Evolutionary conservation across 2,888 invertebrate species (phyloP).

Genomic region (Deilephila porcellus): DNA sequence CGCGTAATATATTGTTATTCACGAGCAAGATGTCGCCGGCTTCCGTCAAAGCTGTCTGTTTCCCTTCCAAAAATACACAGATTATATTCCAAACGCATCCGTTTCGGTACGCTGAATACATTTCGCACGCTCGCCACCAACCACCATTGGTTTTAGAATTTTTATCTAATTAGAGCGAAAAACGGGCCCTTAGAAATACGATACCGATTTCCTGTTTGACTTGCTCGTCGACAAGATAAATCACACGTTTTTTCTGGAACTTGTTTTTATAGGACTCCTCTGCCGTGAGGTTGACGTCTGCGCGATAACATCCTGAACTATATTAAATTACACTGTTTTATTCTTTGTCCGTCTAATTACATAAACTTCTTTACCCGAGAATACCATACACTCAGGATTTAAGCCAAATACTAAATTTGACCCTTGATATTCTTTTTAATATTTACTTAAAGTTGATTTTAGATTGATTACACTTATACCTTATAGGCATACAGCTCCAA

Average conservation of each 20-base stretch:
- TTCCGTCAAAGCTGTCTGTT: conserved; percentile 67
- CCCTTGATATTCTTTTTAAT: no score
- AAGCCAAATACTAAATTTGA: no score
- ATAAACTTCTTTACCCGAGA: no score
- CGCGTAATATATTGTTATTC: conserved; percentile 69
- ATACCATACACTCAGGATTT: no score
- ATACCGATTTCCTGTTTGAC: conserved; percentile 33
- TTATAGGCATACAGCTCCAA: no score
- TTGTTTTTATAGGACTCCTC: conserved; percentile 1
- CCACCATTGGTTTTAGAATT: conserved; percentile 46
- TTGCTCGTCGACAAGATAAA: conserved; percentile 26
- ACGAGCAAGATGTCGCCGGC: conserved; percentile 69
- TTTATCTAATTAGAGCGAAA: conserved; percentile 32
- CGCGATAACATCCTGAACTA: neutral
- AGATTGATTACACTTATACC: no score
- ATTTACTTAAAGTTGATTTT: no score
- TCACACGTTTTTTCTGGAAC: conserved; percentile 31
- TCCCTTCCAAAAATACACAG: conserved; percentile 74
- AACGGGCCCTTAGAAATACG: conserved; percentile 26
- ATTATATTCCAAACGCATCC: conserved; percentile 68
- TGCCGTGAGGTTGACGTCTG: neutral
- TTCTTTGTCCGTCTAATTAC: neutral
- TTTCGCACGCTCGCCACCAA: conserved; percentile 59
- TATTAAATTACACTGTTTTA: neutral
- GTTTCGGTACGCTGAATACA: conserved; percentile 60